Evolutionary conservation across 2,113 vertebrate genomes (phyloP), one percentile per base, ranked within the genome.

Genomic region (Taurulus bubalis): DNA sequence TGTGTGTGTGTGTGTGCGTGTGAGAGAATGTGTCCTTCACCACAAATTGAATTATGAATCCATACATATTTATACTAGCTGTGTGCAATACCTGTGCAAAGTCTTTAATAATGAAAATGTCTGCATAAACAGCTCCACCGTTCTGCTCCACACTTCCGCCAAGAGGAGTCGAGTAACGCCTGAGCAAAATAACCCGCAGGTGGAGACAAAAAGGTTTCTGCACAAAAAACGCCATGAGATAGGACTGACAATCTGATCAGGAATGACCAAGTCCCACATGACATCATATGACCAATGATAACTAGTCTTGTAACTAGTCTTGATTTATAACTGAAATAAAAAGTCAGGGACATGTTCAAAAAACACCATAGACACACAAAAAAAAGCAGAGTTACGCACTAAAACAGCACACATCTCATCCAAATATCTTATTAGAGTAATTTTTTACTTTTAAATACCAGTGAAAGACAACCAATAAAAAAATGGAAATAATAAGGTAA

Each of bases 41-140:
- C 62, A 70, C 75, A 15, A 28, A 80, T 85, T 94, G 85, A 93
- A 92, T 89, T 88, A 91, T 91, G 86, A 83, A 90, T 80, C 77
- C 73, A 85, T 80, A 85, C 87, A 90, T 89, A 91, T 92, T 91
- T 89, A 87, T 85, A 80, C 66, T 77, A 1, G 30, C 87, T 58
- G 78, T 81, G 88, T 89, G 69, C 80, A 77, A 72, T 49, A 51
- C 56, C 58, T 69, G 69, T 81, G 91, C 82, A 36, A 51, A 81
- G 75, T 75, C 84, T 90, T 93, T 68, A 90, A 91, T 92, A 90
- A 92, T 88, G 80, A 81, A 90, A 83, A 87, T 38, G 80, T 84
- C 88, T 82, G 83, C 85, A 91, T 89, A 88, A 91, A 91, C 87
- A 91, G 84, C 75, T 5, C 85, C 85, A 90, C 85, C 67, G 85